These are phyloP conservation scores for Micropoecilia bifurca DNA, from an alignment of 2,797 vertebrate genomes.

Conservation along the genomic window DNA sequence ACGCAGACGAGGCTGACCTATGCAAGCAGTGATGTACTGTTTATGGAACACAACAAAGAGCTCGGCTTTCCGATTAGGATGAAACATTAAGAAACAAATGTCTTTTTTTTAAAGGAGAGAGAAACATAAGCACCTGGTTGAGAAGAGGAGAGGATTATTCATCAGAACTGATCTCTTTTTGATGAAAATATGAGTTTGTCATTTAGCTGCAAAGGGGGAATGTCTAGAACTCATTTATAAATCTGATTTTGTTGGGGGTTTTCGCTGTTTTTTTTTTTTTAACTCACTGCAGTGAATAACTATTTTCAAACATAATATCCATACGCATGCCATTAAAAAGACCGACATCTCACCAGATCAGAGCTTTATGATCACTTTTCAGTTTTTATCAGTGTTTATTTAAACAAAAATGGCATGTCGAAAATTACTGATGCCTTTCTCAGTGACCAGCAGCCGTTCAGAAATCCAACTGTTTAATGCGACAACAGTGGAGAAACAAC, in stretches of 20 bases:
- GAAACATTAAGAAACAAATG: neutral
- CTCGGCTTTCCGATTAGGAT: neutral
- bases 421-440: neutral
- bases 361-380: neutral
- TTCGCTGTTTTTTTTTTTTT: neutral
- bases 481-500: too few species aligned
- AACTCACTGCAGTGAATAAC: neutral
- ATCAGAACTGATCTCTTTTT: neutral
- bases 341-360: neutral
- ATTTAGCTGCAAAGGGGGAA: neutral
- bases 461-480: neutral
- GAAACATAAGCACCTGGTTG: neutral
- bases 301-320: neutral
- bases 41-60: neutral
- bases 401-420: neutral
- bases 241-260: neutral
- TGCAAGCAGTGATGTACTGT: neutral
- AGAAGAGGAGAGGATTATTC: neutral
- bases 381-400: neutral
- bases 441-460: neutral
- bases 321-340: neutral
- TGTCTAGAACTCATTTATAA: neutral
- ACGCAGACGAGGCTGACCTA: neutral
- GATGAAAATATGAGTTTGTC: neutral
- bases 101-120: neutral